Percentiles rank a stretch among this genome's conserved stretches.
Conservation (phyloP, 53 echinoderm and acorn worm genomes). For the Paelopatides confundens region DNA sequence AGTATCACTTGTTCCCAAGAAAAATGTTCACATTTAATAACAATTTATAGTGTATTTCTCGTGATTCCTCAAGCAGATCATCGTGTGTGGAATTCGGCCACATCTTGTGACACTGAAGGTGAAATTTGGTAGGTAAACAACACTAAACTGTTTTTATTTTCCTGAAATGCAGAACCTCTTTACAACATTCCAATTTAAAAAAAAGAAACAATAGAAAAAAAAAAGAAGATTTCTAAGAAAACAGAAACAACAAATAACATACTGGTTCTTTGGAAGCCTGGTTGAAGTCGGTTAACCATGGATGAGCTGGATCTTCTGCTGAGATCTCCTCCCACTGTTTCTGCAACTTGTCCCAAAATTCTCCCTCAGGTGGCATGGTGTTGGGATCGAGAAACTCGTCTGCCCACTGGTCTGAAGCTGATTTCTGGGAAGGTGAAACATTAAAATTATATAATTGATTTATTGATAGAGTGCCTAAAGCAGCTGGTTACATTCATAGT, state of each 20-base stretch:
- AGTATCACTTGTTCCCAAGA: too few relatives aligned
- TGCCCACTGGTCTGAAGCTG: slow-evolving; percentile 80
- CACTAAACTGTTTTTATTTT: too few relatives aligned
- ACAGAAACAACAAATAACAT: background rate
- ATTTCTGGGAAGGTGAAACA: slow-evolving; percentile 54
- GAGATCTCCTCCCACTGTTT: slow-evolving; percentile 91
- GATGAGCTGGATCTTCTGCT: slow-evolving; percentile 67
- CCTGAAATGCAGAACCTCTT: too few relatives aligned
- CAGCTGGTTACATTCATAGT: background rate
- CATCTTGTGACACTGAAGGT: too few relatives aligned
- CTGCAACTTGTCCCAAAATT: slow-evolving; percentile 99
- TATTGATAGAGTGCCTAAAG: background rate
- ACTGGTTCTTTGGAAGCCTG: slow-evolving; percentile 62
- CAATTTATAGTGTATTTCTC: too few relatives aligned
- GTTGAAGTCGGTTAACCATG: slow-evolving; percentile 84
- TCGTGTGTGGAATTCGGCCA: too few relatives aligned
- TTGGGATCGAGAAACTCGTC: slow-evolving; percentile 61
- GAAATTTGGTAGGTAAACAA: background rate
- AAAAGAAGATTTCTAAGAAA: too few relatives aligned
- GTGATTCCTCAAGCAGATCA: too few relatives aligned
- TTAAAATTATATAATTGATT: background rate
- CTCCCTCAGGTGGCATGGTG: slow-evolving; percentile 80
- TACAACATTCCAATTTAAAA: too few relatives aligned
- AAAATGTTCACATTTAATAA: too few relatives aligned
- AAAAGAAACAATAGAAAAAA: too few relatives aligned